phyloP scores from a whole-genome alignment of 2,888 invertebrate genomes.

The Hypena proboscidalis region DNA sequence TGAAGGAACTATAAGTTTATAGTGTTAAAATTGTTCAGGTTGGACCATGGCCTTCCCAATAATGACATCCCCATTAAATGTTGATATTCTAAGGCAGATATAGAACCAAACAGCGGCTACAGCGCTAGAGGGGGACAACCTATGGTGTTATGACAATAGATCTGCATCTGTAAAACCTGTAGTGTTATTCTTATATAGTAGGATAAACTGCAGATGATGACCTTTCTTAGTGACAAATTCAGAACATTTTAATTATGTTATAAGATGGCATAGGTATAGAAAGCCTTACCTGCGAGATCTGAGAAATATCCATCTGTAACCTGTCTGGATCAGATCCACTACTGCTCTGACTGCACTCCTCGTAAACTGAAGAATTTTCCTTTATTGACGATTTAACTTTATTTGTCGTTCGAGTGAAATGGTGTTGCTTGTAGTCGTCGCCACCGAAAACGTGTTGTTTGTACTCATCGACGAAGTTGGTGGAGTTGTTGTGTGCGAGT shows the following conservation, averaged over 20 bases:
- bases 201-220: no score
- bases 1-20: no score
- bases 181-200: no score
- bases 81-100: no score
- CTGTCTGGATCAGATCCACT: conserved; percentile 91
- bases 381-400: conserved; percentile 62
- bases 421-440: conserved; percentile 64
- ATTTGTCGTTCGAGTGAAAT: conserved; percentile 55
- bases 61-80: no score
- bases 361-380: conserved; percentile 81
- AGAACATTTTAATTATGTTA: no score
- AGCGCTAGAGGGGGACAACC: no score
- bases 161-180: no score
- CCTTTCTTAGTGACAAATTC: conserved; percentile 26
- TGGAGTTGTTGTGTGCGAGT: conserved; percentile 54
- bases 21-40: no score
- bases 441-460: conserved; percentile 68
- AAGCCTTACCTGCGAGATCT: conserved; percentile 80
- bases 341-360: conserved; percentile 87
- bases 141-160: conserved; percentile 34
- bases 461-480: conserved; percentile 69
- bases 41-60: no score
- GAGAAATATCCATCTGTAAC: conserved; percentile 89
- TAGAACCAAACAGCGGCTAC: no score
- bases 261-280: no score